Base-by-base conservation (phyloP, 2,888 invertebrate species). In the Noctua janthina region DNA sequence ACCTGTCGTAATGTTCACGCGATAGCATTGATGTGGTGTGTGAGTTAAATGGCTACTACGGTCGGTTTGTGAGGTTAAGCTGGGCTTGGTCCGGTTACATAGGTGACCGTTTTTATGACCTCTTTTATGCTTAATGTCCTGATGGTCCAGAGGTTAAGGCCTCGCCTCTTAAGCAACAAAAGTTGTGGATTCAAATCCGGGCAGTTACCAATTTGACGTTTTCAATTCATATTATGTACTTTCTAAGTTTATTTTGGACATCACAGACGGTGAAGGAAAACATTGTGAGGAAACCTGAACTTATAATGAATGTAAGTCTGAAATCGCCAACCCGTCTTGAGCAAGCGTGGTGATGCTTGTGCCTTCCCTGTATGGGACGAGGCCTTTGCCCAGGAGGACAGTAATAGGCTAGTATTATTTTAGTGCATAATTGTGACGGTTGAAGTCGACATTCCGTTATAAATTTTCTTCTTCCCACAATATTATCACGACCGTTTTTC, bases 1-100 rank as follows among this genome's bases (percentile, higher is more conserved):
- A 87, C 85, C 85, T 85, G 88, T 76, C 85, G 81, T 78, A 73
- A 87, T 68, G 77, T 59, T 76, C 49, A 29, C 70, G 35, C 72
- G 69, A 66, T 54, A 74, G 54, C 85, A 85, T 83, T 83, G 86
- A 83, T 85, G 81, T 74, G 64, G 69, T 74, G 75, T 46, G 51
- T 29, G 59, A 71, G 79, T 51, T 43, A 43, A 76, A 76, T 76
- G 43, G 7, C 39, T 66, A n/a, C 56, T 83, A 77, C 62, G 39
- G 39, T 39, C 2, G 2, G 17, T 49, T 39, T 78, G 15, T 29
- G 59, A 59, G 82, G 71, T 84, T 79, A 84, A 84, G 59, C 79
- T n/a, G 39, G 1, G 39, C n/a, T 72, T 72, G 71, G 51, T 43
- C n/a, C 35, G 39, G 51, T 84, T 67, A 54, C 39, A 23, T 10